A percentile compares a stretch with the other conserved stretches of the same genome.
phyloP scores from a whole-genome alignment of 2,888 invertebrate species.

The Nephrotoma guestfalica region DNA sequence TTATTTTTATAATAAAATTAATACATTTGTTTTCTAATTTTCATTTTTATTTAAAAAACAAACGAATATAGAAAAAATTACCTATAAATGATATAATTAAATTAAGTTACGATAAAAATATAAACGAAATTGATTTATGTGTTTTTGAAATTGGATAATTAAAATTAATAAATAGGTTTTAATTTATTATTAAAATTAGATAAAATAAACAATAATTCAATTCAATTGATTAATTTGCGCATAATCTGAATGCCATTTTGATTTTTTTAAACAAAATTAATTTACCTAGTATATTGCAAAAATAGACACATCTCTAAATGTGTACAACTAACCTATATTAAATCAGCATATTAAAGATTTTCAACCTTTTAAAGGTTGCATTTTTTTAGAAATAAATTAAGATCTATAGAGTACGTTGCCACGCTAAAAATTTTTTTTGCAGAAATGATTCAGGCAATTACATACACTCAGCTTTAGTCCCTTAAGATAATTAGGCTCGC shows the following conservation, averaged over 20 bases:
- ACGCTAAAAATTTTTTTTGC: too few species aligned
- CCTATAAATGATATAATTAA: not conserved
- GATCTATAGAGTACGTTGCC: too few species aligned
- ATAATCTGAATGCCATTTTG: not conserved
- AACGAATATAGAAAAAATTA: not conserved
- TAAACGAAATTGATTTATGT: not conserved
- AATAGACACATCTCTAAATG: not conserved
- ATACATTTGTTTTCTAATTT: not conserved
- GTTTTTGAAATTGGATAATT: not conserved
- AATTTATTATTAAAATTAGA: not conserved
- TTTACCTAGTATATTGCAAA: not conserved
- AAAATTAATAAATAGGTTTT: not conserved
- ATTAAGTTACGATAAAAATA: not conserved
- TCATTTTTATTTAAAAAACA: not conserved
- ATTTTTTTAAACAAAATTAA: not conserved
- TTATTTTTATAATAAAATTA: not conserved
- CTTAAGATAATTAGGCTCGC: too few species aligned
- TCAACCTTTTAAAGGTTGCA: not conserved
- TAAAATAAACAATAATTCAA: not conserved
- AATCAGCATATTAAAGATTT: not conserved
- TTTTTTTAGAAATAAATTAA: too few species aligned
- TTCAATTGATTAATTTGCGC: not conserved
- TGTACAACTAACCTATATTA: not conserved
- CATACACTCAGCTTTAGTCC: too few species aligned
- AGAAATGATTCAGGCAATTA: too few species aligned